phyloP scores from a whole-genome alignment of 30 jellyfish, hydroid and myxozoan genomes.

The Hydra vulgaris region DNA sequence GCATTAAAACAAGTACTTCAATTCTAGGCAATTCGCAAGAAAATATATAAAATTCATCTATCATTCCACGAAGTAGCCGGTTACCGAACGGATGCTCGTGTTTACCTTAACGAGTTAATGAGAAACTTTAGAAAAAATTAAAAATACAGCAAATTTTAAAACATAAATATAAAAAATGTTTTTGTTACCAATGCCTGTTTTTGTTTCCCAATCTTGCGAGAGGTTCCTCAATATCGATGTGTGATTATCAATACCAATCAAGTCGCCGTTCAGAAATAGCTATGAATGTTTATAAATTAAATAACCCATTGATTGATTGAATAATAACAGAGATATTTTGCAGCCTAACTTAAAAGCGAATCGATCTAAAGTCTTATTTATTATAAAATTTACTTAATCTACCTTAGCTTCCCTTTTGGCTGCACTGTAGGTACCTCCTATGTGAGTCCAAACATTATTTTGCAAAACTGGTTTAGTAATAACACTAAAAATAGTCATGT shows the following conservation, averaged over 20 bases:
- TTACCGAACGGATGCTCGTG: constrained; percentile 87
- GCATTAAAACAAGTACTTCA: constrained; percentile 80
- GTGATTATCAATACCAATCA: constrained; percentile 59
- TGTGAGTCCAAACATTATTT: constrained; percentile 63
- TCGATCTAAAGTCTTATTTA: too few relatives aligned
- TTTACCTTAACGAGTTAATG: constrained; percentile 37
- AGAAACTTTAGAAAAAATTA: background rate
- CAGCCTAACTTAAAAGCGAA: too few relatives aligned
- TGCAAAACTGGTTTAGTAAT: constrained; percentile 41
- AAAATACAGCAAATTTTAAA: too few relatives aligned
- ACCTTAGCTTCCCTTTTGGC: constrained; percentile 65
- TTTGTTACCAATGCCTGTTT: constrained; percentile 90
- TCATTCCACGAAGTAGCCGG: constrained; percentile 88
- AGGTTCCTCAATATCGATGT: constrained; percentile 27
- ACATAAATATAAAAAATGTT: too few relatives aligned
- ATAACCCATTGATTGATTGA: too few relatives aligned
- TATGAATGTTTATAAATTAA: too few relatives aligned
- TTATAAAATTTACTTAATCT: too few relatives aligned
- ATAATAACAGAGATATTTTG: too few relatives aligned
- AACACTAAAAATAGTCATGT: constrained; percentile 60
- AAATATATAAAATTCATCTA: constrained; percentile 81
- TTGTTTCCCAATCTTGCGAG: constrained; percentile 86
- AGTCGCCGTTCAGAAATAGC: constrained; percentile 74
- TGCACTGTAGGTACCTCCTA: constrained; percentile 78
- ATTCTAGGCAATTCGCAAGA: constrained; percentile 81